Conservation (phyloP, 1,140 invertebrate species). For the Drosophila seguyi region DNA sequence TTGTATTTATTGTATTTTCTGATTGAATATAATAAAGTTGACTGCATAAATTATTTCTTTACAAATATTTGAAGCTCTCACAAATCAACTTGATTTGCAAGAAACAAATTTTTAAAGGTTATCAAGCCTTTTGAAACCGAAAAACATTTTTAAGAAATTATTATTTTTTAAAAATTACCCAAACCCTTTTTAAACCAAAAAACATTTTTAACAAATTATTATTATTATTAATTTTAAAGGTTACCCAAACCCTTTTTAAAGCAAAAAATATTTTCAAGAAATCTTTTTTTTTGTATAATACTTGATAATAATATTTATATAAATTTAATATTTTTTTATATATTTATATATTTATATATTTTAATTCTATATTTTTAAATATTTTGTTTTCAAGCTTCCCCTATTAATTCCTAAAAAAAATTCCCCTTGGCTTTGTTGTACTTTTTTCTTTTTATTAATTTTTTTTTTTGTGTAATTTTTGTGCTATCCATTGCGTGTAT, state of each 20-base stretch:
- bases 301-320: background rate
- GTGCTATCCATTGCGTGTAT: slow-evolving; percentile 8
- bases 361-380: too few relatives aligned
- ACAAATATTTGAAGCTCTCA: background rate
- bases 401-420: background rate
- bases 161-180: too few relatives aligned
- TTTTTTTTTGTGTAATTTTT: slow-evolving; percentile 6
- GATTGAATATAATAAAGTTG: too few relatives aligned
- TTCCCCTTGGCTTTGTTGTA: background rate
- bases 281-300: background rate
- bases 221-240: too few relatives aligned
- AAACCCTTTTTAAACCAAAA: background rate
- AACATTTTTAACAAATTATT: background rate
- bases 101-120: background rate
- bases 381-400: background rate
- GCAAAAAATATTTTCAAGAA: too few relatives aligned
- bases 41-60: background rate
- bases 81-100: background rate
- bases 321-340: too few relatives aligned
- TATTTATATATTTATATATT: too few relatives aligned
- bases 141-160: too few relatives aligned
- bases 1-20: background rate
- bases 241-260: too few relatives aligned
- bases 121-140: too few relatives aligned
- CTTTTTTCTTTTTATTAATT: background rate